phyloP scores from a whole-genome alignment of 2,113 vertebrate genomes.

The Microtus pennsylvanicus region DNA sequence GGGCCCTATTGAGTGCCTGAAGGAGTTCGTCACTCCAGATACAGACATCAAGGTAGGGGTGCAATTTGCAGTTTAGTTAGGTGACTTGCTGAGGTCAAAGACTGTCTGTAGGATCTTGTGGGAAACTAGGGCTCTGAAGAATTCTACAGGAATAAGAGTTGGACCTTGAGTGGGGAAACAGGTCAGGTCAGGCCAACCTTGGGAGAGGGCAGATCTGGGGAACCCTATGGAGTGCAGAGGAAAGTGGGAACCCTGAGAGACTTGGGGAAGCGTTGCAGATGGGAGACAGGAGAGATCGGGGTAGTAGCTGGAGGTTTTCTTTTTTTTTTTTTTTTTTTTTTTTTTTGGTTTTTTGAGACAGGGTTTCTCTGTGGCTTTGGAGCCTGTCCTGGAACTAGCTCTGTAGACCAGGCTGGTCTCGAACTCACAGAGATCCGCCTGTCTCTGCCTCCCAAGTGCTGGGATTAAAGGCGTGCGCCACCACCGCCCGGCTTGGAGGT shows the following conservation, averaged over 20 bases:
- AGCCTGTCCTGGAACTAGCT: too few species aligned
- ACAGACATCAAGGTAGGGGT: constrained; percentile 93
- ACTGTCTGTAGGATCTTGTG: neutral
- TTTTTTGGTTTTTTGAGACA: too few species aligned
- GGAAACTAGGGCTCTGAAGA: neutral
- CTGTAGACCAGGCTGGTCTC: too few species aligned
- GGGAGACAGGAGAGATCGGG: neutral
- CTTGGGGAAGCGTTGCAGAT: neutral
- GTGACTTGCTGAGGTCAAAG: neutral
- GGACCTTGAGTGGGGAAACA: neutral
- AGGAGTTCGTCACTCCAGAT: constrained; percentile 89
- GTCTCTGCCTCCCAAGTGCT: too few species aligned
- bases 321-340: too few species aligned
- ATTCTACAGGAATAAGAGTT: neutral
- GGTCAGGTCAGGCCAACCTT: neutral
- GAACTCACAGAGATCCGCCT: too few species aligned
- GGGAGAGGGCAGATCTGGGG: neutral
- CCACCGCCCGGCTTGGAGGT: too few species aligned
- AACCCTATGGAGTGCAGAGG: neutral
- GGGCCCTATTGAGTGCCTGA: constrained; percentile 91
- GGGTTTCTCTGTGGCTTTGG: too few species aligned
- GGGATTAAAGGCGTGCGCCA: too few species aligned
- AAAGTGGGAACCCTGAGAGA: neutral
- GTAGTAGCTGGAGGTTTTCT: constrained; percentile 5
- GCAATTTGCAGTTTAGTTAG: neutral